Evolutionary conservation across 2,113 vertebrate genomes (phyloP).

Genomic region (Mirza zaza): DNA sequence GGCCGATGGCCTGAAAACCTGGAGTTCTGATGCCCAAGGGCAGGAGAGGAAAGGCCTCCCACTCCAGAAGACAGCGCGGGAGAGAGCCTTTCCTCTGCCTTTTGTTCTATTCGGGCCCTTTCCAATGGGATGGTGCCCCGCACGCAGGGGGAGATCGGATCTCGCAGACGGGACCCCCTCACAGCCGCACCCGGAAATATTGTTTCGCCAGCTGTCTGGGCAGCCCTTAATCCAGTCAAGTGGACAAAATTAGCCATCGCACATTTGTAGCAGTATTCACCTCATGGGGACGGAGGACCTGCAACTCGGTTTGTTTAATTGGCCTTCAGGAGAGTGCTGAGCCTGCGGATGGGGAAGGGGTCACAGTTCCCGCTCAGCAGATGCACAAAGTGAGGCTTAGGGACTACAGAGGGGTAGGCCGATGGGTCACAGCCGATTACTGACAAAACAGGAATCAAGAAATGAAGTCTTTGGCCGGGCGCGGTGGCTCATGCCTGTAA

Average conservation of each 20-base stretch:
- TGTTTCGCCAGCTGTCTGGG: not conserved
- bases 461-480: not conserved
- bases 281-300: not conserved
- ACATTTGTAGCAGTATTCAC: not conserved
- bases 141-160: not conserved
- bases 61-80: not conserved
- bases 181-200: not conserved
- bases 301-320: not conserved
- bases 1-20: too few species aligned
- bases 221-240: not conserved
- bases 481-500: too few species aligned
- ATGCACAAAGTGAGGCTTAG: not conserved
- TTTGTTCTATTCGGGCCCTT: not conserved
- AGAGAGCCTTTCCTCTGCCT: not conserved
- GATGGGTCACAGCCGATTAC: too few species aligned
- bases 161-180: not conserved
- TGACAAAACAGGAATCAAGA: not conserved
- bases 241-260: not conserved
- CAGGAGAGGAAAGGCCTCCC: not conserved
- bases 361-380: not conserved
- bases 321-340: not conserved
- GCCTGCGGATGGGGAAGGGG: not conserved
- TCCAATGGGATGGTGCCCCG: not conserved
- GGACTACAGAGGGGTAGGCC: not conserved
- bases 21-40: too few species aligned